phyloP scores from a whole-genome alignment of 2,113 vertebrate genomes.

The Puffinus mauretanicus region DNA sequence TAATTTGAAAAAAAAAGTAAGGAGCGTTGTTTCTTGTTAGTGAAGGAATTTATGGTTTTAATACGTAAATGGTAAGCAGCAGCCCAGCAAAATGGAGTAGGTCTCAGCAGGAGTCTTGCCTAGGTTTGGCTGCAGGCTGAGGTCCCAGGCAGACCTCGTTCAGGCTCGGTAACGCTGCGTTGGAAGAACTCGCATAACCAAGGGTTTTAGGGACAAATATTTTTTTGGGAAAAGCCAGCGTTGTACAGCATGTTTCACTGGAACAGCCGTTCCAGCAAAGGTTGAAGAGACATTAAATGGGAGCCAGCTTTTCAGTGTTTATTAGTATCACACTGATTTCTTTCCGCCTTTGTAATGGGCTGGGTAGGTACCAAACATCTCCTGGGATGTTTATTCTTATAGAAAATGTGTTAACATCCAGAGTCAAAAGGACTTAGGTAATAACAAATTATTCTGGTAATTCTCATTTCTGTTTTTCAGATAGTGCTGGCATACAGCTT shows the following conservation, averaged over 20 bases:
- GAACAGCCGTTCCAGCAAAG: not conserved
- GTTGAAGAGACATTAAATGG: not conserved
- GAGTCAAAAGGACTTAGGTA: not conserved
- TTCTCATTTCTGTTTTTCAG: not conserved
- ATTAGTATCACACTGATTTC: not conserved
- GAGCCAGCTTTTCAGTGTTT: not conserved
- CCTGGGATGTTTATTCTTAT: not conserved
- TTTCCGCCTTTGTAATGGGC: not conserved
- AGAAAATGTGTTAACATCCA: not conserved
- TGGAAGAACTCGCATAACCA: not conserved
- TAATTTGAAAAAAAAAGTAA: not conserved
- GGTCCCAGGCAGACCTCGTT: not conserved
- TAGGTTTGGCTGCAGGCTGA: not conserved
- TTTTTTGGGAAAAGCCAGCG: not conserved
- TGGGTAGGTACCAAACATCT: not conserved
- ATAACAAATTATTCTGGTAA: not conserved
- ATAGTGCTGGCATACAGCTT: not conserved
- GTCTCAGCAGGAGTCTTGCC: not conserved
- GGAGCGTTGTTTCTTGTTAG: not conserved
- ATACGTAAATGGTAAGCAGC: not conserved
- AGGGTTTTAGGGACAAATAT: not conserved
- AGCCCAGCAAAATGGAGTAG: not conserved
- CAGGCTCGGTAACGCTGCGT: rapidly evolving
- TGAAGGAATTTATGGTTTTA: not conserved
- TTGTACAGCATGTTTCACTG: not conserved